phyloP scores from a whole-genome alignment of 2,797 vertebrate genomes.

The Propithecus deckenii region DNA sequence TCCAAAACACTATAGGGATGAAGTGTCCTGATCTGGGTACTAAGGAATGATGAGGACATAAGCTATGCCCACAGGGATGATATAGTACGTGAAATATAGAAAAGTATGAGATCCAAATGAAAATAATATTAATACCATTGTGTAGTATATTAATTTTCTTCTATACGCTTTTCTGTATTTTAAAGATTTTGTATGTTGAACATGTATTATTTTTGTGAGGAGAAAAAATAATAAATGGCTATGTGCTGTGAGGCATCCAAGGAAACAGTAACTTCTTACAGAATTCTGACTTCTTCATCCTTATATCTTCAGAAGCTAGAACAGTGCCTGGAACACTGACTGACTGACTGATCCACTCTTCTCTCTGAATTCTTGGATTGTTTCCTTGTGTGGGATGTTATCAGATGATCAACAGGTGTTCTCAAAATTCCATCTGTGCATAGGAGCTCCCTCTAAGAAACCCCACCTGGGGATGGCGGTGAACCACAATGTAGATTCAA shows the following conservation, averaged over 20 bases:
- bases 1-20: background rate
- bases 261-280: background rate
- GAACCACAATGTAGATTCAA: too few relatives aligned
- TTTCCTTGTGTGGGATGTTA: too few relatives aligned
- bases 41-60: background rate
- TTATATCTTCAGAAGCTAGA: background rate
- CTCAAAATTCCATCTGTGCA: too few relatives aligned
- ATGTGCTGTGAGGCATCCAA: background rate
- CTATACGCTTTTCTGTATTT: background rate
- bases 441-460: too few relatives aligned
- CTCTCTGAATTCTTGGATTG: too few relatives aligned
- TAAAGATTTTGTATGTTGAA: background rate
- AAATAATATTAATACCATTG: background rate
- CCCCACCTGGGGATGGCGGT: too few relatives aligned
- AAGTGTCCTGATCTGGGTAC: background rate
- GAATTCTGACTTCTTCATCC: background rate
- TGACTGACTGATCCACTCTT: too few relatives aligned
- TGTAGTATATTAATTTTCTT: background rate
- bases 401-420: too few relatives aligned
- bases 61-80: background rate
- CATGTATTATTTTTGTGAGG: background rate
- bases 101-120: background rate
- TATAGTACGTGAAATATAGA: background rate
- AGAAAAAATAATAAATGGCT: background rate
- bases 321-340: background rate